phyloP scores from a whole-genome alignment of 2,888 invertebrate genomes.

The Acleris holmiana region DNA sequence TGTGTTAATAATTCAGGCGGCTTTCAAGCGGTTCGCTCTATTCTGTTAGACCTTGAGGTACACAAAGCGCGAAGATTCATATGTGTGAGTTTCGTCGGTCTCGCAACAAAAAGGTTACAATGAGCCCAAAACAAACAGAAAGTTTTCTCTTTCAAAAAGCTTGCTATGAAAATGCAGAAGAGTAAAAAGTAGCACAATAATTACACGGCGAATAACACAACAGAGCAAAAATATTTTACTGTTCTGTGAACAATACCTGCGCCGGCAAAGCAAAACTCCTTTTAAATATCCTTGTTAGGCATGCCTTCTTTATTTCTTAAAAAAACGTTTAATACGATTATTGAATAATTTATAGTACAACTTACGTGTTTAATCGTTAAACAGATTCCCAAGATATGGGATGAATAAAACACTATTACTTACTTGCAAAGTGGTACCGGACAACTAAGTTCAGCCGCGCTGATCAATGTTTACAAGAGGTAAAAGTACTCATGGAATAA shows the following conservation, averaged over 20 bases:
- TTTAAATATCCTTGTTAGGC: neutral
- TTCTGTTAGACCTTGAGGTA: slow-evolving; percentile 9
- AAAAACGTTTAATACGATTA: too few species aligned
- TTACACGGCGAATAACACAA: slow-evolving; percentile 19
- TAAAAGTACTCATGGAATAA: slow-evolving; percentile 10
- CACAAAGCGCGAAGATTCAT: slow-evolving; percentile 30
- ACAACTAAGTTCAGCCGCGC: too few species aligned
- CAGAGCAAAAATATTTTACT: slow-evolving; percentile 13
- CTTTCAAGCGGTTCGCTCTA: slow-evolving; percentile 16
- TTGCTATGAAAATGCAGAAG: slow-evolving; percentile 28
- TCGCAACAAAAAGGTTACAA: slow-evolving; percentile 28
- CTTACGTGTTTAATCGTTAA: too few species aligned
- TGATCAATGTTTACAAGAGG: slow-evolving; percentile 21
- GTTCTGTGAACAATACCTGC: slow-evolving; percentile 14
- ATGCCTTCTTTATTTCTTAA: neutral
- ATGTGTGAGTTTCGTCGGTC: slow-evolving; percentile 14
- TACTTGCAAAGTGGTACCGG: too few species aligned
- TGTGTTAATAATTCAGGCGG: slow-evolving; percentile 23
- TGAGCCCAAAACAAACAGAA: slow-evolving; percentile 31
- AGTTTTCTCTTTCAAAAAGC: slow-evolving; percentile 33
- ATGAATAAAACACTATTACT: too few species aligned
- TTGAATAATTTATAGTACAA: too few species aligned
- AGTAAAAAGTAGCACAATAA: slow-evolving; percentile 32
- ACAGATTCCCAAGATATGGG: too few species aligned
- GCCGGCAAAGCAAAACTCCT: slow-evolving; percentile 4